Percentiles rank a stretch among this genome's conserved stretches.
Conservation (phyloP, 2,797 vertebrate species). For the Phoebastria nigripes region DNA sequence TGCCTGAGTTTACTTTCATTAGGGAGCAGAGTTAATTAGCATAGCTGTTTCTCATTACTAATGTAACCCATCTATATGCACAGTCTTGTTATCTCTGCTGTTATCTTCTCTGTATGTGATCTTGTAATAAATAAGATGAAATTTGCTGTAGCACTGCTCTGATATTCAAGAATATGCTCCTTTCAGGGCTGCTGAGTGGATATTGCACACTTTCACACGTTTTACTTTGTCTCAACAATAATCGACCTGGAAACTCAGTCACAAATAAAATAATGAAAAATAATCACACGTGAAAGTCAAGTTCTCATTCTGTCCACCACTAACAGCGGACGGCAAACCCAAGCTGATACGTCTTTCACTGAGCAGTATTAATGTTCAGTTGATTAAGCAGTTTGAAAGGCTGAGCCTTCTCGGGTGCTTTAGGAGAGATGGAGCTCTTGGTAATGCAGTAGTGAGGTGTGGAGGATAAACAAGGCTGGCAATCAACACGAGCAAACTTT, state of each 20-base stretch:
- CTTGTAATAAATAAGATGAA: conserved; percentile 7
- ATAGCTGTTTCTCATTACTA: background rate
- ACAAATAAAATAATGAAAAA: background rate
- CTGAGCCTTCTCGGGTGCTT: background rate
- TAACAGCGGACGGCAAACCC: background rate
- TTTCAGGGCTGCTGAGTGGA: background rate
- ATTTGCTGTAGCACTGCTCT: background rate
- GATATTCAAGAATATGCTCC: background rate
- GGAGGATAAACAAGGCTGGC: background rate
- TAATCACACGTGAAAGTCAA: background rate
- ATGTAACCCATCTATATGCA: background rate
- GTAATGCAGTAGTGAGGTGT: background rate
- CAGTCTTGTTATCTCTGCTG: background rate
- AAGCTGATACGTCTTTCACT: background rate
- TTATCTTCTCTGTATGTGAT: background rate
- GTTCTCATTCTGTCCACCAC: background rate
- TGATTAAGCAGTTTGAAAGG: background rate
- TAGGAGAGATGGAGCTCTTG: background rate
- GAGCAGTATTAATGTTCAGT: background rate
- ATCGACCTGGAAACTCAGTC: background rate
- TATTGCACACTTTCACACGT: background rate
- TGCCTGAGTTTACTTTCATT: background rate
- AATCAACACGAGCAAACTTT: background rate
- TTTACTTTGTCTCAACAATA: background rate
- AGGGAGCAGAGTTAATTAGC: conserved; percentile 10